A percentile compares a stretch with the other conserved stretches of the same genome.
Evolutionary conservation across 1,140 invertebrate species (phyloP).

Genomic region (Steinernema khuongi): DNA sequence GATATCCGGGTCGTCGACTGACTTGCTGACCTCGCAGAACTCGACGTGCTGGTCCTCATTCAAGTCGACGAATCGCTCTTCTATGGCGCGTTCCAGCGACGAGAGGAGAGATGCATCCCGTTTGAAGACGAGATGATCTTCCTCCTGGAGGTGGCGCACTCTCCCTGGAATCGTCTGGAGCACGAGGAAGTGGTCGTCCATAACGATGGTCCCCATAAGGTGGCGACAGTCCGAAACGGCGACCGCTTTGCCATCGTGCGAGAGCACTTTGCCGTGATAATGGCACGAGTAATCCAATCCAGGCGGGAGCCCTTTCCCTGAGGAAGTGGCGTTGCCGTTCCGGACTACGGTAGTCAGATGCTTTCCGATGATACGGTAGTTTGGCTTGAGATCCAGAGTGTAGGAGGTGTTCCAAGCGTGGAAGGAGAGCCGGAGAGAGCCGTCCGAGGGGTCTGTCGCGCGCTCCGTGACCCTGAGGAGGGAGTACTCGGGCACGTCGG

Average conservation of each 20-base stretch:
- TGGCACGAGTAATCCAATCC: slow-evolving; percentile 42
- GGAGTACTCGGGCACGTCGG: slow-evolving; percentile 51
- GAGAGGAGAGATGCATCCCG: slow-evolving; percentile 42
- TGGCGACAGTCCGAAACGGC: slow-evolving; percentile 54
- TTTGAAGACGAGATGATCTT: slow-evolving; percentile 52
- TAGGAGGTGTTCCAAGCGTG: slow-evolving; percentile 50
- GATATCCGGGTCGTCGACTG: slow-evolving; percentile 30
- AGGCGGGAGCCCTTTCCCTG: slow-evolving; percentile 34
- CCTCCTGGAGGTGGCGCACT: slow-evolving; percentile 40
- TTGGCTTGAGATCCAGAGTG: slow-evolving; percentile 45
- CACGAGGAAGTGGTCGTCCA: slow-evolving; percentile 53
- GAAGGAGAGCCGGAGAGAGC: slow-evolving; percentile 39
- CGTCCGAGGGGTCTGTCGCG: slow-evolving; percentile 14
- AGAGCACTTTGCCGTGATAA: slow-evolving; percentile 47
- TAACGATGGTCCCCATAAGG: slow-evolving; percentile 52
- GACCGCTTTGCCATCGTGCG: slow-evolving; percentile 44
- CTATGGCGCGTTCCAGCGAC: slow-evolving; percentile 37
- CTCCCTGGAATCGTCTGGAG: slow-evolving; percentile 53
- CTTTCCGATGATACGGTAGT: slow-evolving; percentile 49
- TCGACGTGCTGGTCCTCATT: slow-evolving; percentile 37
- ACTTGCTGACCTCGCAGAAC: slow-evolving; percentile 56
- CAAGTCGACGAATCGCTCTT: slow-evolving; percentile 36
- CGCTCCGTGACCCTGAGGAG: slow-evolving; percentile 37
- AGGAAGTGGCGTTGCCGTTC: slow-evolving; percentile 38
- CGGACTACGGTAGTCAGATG: slow-evolving; percentile 41